These are phyloP conservation scores for Eulemur rufifrons DNA, from an alignment of 2,113 vertebrate species.

Conservation along the genomic window DNA sequence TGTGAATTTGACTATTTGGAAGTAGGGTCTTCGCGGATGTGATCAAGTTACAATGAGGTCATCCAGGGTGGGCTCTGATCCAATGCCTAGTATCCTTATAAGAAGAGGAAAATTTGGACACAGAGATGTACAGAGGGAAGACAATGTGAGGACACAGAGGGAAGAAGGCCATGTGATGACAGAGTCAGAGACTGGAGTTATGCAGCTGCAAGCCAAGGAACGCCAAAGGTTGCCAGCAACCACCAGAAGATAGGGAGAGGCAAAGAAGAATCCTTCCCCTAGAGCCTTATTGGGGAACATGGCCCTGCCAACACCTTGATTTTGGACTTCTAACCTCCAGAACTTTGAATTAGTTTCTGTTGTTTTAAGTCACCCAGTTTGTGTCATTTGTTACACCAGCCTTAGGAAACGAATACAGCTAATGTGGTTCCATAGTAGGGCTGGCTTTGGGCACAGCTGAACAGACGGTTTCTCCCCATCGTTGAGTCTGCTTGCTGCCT, in stretches of 20 bases:
- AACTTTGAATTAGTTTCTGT: too few species aligned
- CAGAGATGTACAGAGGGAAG: background rate
- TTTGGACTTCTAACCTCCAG: too few species aligned
- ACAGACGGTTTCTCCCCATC: background rate
- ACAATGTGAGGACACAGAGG: background rate
- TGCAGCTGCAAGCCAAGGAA: background rate
- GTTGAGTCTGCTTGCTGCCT: background rate
- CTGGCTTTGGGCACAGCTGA: background rate
- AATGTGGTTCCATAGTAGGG: background rate
- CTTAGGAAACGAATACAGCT: background rate
- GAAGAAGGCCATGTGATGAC: too few species aligned
- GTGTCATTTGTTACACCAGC: background rate
- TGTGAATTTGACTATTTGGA: background rate
- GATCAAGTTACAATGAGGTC: background rate
- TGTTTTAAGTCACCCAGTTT: too few species aligned
- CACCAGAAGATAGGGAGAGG: background rate
- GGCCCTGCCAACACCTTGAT: background rate
- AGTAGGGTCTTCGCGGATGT: background rate
- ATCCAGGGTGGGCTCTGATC: background rate
- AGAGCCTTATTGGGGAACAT: background rate
- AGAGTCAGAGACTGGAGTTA: background rate
- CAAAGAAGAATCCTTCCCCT: background rate
- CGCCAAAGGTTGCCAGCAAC: background rate
- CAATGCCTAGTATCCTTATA: background rate
- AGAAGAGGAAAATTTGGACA: background rate